Conservation (phyloP, 1,140 invertebrate genomes). For the Phenacoccus solenopsis region DNA sequence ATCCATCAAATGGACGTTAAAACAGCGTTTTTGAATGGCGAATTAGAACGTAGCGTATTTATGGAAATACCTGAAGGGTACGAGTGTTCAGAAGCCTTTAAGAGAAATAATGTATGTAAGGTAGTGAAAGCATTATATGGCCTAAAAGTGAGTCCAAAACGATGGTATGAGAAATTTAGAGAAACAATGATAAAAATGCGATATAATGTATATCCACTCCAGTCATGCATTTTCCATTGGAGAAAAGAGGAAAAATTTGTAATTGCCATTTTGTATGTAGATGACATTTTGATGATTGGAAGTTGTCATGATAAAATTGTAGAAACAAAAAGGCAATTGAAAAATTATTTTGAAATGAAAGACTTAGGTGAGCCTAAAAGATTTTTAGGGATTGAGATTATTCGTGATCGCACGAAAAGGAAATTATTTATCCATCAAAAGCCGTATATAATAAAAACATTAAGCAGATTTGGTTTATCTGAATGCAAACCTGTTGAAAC, state of each 20-base stretch:
- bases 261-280: constrained; percentile 15
- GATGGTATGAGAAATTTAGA: constrained; percentile 22
- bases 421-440: constrained; percentile 16
- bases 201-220: neutral
- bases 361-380: constrained; percentile 28
- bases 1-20: constrained; percentile 33
- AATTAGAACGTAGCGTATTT: constrained; percentile 33
- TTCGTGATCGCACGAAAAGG: neutral
- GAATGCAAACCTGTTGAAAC: constrained; percentile 18
- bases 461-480: constrained; percentile 20
- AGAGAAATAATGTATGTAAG: constrained; percentile 22
- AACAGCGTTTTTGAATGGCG: constrained; percentile 35
- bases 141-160: constrained; percentile 20
- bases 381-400: constrained; percentile 25
- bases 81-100: constrained; percentile 6
- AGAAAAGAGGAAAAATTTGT: neutral
- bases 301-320: constrained; percentile 12
- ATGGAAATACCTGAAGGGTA: constrained; percentile 33
- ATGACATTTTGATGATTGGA: constrained; percentile 18
- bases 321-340: constrained; percentile 20
- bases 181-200: neutral
- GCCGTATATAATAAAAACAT: constrained; percentile 16
- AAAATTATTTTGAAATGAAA: constrained; percentile 22
- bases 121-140: constrained; percentile 24
- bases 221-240: constrained; percentile 5